Evolutionary conservation across 1,140 invertebrate genomes (phyloP).

Genomic region (Drosophila burlai): DNA sequence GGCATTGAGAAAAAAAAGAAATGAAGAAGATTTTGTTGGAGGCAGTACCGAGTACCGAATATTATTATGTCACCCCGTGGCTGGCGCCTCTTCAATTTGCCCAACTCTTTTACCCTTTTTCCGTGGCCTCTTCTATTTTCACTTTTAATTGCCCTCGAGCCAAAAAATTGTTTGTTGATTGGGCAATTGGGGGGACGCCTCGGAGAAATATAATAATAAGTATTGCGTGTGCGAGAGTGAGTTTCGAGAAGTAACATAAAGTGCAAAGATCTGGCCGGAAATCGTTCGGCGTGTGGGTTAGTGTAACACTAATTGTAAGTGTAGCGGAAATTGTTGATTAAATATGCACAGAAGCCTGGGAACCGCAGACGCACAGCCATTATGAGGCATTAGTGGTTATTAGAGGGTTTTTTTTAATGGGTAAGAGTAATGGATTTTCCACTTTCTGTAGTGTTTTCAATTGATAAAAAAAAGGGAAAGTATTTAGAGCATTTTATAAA

Average conservation of each 20-base stretch:
- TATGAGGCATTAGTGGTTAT: neutral
- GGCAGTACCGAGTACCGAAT: neutral
- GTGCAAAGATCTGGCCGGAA: slow-evolving; percentile 47
- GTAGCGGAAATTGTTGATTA: slow-evolving; percentile 61
- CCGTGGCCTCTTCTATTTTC: slow-evolving; percentile 50
- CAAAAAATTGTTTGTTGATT: slow-evolving; percentile 52
- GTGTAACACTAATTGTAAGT: slow-evolving; percentile 50
- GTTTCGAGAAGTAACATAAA: slow-evolving; percentile 1
- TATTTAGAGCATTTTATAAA: neutral
- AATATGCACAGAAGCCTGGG: slow-evolving; percentile 35
- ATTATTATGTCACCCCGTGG: slow-evolving; percentile 57
- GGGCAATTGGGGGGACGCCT: slow-evolving; percentile 35
- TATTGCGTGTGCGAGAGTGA: slow-evolving; percentile 8
- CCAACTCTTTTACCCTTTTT: slow-evolving; percentile 4
- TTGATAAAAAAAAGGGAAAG: neutral
- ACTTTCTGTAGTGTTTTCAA: neutral
- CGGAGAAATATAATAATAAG: neutral
- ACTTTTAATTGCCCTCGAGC: slow-evolving; percentile 67
- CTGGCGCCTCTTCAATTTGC: slow-evolving; percentile 40
- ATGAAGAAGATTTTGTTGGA: neutral
- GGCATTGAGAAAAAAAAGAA: slow-evolving; percentile 2
- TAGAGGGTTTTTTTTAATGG: neutral
- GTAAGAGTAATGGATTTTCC: neutral
- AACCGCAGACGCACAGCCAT: neutral
- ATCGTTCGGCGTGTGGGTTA: slow-evolving; percentile 11